Base-by-base conservation (phyloP, 2,888 invertebrate genomes). In the Liopterus haemorrhoidalis region DNA sequence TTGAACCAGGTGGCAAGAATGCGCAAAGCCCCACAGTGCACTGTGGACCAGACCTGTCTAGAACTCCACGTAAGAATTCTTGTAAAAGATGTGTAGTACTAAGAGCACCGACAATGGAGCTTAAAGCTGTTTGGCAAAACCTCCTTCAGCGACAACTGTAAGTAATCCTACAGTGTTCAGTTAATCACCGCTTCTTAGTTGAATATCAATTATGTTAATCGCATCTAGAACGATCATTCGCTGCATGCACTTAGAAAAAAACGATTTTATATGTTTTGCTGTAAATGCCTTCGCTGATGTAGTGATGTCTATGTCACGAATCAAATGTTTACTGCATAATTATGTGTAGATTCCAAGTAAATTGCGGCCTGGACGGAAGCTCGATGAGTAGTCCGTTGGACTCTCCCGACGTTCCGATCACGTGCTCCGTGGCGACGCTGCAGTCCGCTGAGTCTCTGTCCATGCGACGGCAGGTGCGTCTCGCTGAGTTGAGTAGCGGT, bases 91-190 rank as follows among this genome's bases (percentile, higher is more conserved):
- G 85, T 14, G 69, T 90, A 9, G 78, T 85, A 2, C 67, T 91
- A 9, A 72, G 89, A 38, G 88, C 90, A 2, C 89, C 90, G 1
- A 87, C 84, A 1, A 75, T 83, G 46, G 90, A 90, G 64, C 68
- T 89, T 25, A 91, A 91, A 64, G 89, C 90, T 24, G 88, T 90
- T 5, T 91, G 90, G 90, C 89, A 90, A 69, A 90, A 88, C 67
- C 73, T 90, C 44, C 73, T 91, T 16, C 87, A 89, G 60, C 74
- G 89, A 51, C 90, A 90, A 71, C 87, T 90, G 89, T 89, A 69
- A 81, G 82, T 73, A 28, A 2, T 12, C 25, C n/a, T 11, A 11
- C 11, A 25, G n/a, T n/a, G n/a, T n/a, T n/a, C n/a, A n/a, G n/a
- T n/a, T n/a, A n/a, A n/a, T n/a, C n/a, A n/a, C n/a, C n/a, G n/a